These are phyloP conservation scores for Andrena praecox DNA, from an alignment of 2,888 invertebrate species.

Conservation along the genomic window DNA sequence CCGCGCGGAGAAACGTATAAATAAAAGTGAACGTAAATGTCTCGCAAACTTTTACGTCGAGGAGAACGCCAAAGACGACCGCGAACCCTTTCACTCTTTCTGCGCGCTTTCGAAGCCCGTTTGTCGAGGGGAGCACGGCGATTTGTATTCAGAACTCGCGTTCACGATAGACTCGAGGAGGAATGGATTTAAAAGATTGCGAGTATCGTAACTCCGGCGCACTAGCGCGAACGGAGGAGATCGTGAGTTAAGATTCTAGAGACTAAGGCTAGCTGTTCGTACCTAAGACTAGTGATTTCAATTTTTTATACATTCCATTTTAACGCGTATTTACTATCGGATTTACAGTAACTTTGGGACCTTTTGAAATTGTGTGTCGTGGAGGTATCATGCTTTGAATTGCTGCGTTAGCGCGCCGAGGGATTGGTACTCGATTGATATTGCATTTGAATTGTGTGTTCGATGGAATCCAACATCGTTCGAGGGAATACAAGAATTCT, in stretches of 20 bases:
- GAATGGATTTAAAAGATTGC: slow-evolving; percentile 6
- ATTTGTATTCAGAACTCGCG: slow-evolving; percentile 57
- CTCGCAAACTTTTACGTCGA: slow-evolving; percentile 60
- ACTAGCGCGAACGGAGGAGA: background rate
- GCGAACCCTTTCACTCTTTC: slow-evolving; percentile 47
- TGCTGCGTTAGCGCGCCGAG: too few relatives aligned
- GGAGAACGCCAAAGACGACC: slow-evolving; percentile 49
- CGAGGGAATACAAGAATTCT: too few relatives aligned
- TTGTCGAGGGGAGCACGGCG: slow-evolving; percentile 46
- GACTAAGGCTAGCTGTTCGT: slow-evolving; percentile 27
- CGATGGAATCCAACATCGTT: too few relatives aligned
- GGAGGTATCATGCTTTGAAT: slow-evolving; percentile 10
- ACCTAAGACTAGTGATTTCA: background rate
- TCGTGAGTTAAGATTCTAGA: slow-evolving; percentile 37
- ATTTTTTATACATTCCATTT: slow-evolving; percentile 53
- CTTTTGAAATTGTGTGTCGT: slow-evolving; percentile 21
- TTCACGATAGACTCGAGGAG: background rate
- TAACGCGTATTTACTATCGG: slow-evolving; percentile 34
- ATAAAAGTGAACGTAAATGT: slow-evolving; percentile 62
- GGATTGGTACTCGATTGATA: background rate
- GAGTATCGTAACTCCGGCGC: background rate
- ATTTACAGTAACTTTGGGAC: slow-evolving; percentile 49
- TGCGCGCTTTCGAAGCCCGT: slow-evolving; percentile 23
- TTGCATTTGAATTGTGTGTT: background rate
- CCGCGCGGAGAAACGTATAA: slow-evolving; percentile 66